Evolutionary conservation across 2,888 invertebrate genomes (phyloP), one percentile per base, ranked within the genome.

Genomic region (Stictocephala bisonia): DNA sequence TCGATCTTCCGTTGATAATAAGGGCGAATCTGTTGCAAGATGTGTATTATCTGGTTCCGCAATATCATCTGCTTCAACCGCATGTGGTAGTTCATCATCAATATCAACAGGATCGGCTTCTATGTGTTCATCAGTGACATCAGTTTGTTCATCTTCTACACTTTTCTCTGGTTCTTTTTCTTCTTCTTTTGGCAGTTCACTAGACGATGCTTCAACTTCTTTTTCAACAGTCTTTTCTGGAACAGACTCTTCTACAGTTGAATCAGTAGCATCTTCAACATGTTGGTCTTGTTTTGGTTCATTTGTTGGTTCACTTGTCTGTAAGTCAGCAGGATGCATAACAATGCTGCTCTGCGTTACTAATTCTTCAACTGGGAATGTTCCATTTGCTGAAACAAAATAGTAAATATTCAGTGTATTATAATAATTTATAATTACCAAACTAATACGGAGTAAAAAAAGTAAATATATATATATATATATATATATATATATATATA

Each of bases 341-440:
- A 73, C 64, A 13, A 64, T 64, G 18, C 64, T 64, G 64, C 64
- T 64, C 27, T 64, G 44, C 15, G 64, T 73, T 20, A 73, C 73
- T 26, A 75, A 20, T 29, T 67, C 73, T 35, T 78, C 75, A 40
- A 78, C 64, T 66, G 79, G 77, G 18, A 78, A 58, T 13, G 80
- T 80, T 66, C 76, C 79, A 75, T 80, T 80, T 27, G 78, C 80
- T 80, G 76, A 15, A 78, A 79, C 73, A 66, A 44, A 72, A 67
- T 26, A 15, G 60, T 72, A 31, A 1, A 50, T 22, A 26, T 48
- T 71, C 26, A 7, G 31, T 27, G 3, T 31, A 41, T 41, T 18
- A 35, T 9, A 35, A 35, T n/a, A n/a, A n/a, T n/a, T n/a, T n/a
- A n/a, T n/a, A n/a, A n/a, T n/a, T n/a, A n/a, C n/a, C n/a, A n/a